Conservation (phyloP, 2,888 invertebrate genomes). For the Hydraecia micacea region DNA sequence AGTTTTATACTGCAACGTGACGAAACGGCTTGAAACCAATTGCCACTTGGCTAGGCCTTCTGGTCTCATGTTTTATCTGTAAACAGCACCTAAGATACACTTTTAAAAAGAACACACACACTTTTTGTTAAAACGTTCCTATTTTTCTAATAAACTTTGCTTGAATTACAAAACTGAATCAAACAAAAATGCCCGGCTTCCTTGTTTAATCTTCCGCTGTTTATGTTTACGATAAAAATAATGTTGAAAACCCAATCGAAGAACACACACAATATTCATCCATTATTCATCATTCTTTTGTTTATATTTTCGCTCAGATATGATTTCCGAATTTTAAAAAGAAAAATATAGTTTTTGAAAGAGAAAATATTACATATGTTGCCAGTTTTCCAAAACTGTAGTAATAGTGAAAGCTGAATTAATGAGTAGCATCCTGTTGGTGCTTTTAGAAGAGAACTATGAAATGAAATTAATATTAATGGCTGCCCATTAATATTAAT, state of each 20-base stretch:
- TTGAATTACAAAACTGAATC: constrained; percentile 6
- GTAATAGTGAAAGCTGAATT: neutral
- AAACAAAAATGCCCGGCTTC: constrained; percentile 16
- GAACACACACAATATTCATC: constrained; percentile 27
- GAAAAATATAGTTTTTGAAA: too few relatives aligned
- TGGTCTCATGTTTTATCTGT: neutral
- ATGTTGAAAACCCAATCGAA: constrained; percentile 12
- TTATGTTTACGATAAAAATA: constrained; percentile 28
- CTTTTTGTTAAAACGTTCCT: neutral
- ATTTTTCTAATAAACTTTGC: neutral
- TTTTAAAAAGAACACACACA: too few relatives aligned
- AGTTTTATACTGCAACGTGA: too few relatives aligned
- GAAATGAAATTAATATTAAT: too few relatives aligned
- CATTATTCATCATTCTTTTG: constrained; percentile 24
- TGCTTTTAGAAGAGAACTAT: neutral
- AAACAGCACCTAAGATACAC: too few relatives aligned
- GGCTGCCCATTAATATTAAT: too few relatives aligned
- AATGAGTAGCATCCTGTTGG: neutral
- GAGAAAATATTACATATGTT: neutral
- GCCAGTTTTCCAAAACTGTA: neutral
- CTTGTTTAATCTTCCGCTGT: constrained; percentile 11
- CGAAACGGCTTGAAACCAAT: neutral
- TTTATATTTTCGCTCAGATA: neutral
- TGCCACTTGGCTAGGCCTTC: neutral
- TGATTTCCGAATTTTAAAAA: neutral